A percentile compares a stretch with the other conserved stretches of the same genome.
These are phyloP conservation scores for Aspiorhynchus laticeps DNA, from an alignment of 2,113 vertebrate genomes.

Conservation along the genomic window DNA sequence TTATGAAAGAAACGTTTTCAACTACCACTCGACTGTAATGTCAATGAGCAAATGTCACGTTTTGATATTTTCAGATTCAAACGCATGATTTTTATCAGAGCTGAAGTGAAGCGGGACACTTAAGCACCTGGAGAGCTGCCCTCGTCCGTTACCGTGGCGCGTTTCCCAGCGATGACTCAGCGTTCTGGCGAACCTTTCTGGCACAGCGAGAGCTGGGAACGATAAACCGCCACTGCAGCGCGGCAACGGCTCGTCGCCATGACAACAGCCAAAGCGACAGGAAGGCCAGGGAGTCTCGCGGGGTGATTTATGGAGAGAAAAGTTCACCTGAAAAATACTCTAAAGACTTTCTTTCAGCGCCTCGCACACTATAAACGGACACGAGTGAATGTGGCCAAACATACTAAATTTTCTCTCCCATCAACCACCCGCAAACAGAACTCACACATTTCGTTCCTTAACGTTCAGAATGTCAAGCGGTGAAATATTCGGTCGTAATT, in stretches of 20 bases:
- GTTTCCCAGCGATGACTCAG: constrained; percentile 52
- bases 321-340: constrained; percentile 41
- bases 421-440: constrained; percentile 18
- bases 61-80: neutral
- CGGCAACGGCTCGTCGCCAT: constrained; percentile 39
- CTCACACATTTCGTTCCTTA: neutral
- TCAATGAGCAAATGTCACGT: neutral
- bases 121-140: constrained; percentile 15
- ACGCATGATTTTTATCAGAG: neutral
- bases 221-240: constrained; percentile 19
- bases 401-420: neutral
- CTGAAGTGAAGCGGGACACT: neutral
- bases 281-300: constrained; percentile 34
- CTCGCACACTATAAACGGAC: neutral
- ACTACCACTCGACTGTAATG: neutral
- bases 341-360: constrained; percentile 2
- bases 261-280: constrained; percentile 41
- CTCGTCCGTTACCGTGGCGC: constrained; percentile 9
- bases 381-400: neutral
- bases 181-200: constrained; percentile 56
- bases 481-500: neutral
- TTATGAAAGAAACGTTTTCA: neutral
- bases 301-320: constrained; percentile 47
- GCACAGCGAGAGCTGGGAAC: constrained; percentile 38
- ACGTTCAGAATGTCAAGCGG: neutral